These are phyloP conservation scores for Hyppa rectilinea DNA, from an alignment of 2,888 invertebrate genomes.

Conservation along the genomic window DNA sequence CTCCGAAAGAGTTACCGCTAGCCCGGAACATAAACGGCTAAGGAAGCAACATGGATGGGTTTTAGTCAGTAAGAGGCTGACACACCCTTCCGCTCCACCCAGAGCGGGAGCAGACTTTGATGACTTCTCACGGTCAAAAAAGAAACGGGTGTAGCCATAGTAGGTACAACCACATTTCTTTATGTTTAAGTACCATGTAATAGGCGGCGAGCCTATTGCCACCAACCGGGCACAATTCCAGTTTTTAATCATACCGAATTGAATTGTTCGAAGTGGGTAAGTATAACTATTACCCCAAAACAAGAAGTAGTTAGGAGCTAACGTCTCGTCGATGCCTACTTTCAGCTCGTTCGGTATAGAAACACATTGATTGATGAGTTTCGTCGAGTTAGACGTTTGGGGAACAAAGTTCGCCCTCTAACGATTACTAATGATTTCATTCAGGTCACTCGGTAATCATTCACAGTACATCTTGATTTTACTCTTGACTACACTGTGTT, in stretches of 20 bases:
- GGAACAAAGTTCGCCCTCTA: slow-evolving; percentile 78
- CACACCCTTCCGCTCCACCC: too few relatives aligned
- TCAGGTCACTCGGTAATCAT: slow-evolving; percentile 63
- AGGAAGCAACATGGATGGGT: too few relatives aligned
- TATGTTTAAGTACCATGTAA: too few relatives aligned
- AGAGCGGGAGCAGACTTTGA: too few relatives aligned
- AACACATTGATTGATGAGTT: slow-evolving; percentile 77
- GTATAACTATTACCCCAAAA: slow-evolving; percentile 36
- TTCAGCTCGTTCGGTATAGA: slow-evolving; percentile 66
- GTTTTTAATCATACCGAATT: not conserved
- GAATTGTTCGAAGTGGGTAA: not conserved
- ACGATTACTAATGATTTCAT: slow-evolving; percentile 82
- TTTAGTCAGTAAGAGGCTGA: too few relatives aligned
- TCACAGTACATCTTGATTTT: slow-evolving; percentile 61
- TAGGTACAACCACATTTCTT: too few relatives aligned
- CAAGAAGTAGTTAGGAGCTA: slow-evolving; percentile 54
- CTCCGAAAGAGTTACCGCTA: too few relatives aligned
- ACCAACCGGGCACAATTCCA: too few relatives aligned
- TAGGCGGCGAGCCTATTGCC: too few relatives aligned
- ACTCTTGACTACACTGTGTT: slow-evolving; percentile 38
- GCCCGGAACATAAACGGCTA: too few relatives aligned
- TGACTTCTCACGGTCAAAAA: too few relatives aligned
- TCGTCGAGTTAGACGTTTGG: slow-evolving; percentile 63
- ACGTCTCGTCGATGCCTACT: slow-evolving; percentile 62
- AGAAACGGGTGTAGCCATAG: too few relatives aligned